These are phyloP conservation scores for Sphyrna mokarran DNA, from an alignment of 2,113 vertebrate genomes.

Conservation along the genomic window DNA sequence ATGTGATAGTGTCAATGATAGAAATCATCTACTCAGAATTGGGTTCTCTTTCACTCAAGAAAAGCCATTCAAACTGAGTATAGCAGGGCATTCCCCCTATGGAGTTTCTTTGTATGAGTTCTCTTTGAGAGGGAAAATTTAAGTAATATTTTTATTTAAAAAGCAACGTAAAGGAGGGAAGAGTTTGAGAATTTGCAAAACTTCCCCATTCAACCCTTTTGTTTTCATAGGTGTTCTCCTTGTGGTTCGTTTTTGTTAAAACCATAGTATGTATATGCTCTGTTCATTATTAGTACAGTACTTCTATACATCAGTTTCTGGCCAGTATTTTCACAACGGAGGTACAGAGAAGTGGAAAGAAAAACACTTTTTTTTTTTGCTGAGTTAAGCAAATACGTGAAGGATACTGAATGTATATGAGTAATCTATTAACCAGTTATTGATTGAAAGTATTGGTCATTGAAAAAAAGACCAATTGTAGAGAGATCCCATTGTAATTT, in stretches of 20 bases:
- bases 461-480: neutral
- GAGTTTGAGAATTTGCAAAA: neutral
- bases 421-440: neutral
- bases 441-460: neutral
- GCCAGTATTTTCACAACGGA: slow-evolving; percentile 4
- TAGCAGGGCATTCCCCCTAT: neutral
- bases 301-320: neutral
- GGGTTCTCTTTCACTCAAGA: too few relatives aligned
- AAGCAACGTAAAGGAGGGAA: neutral
- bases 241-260: neutral
- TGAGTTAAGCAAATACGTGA: neutral
- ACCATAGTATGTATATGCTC: neutral
- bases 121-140: neutral
- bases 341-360: neutral
- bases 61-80: neutral
- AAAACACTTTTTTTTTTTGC: neutral
- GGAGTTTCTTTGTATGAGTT: neutral
- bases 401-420: neutral
- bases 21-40: neutral
- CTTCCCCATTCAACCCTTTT: neutral
- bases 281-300: neutral
- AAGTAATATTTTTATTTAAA: neutral
- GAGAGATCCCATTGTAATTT: neutral
- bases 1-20: neutral
- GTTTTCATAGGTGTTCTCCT: neutral